Conservation (phyloP, 2,113 vertebrate genomes). For the Aramus guarauna region DNA sequence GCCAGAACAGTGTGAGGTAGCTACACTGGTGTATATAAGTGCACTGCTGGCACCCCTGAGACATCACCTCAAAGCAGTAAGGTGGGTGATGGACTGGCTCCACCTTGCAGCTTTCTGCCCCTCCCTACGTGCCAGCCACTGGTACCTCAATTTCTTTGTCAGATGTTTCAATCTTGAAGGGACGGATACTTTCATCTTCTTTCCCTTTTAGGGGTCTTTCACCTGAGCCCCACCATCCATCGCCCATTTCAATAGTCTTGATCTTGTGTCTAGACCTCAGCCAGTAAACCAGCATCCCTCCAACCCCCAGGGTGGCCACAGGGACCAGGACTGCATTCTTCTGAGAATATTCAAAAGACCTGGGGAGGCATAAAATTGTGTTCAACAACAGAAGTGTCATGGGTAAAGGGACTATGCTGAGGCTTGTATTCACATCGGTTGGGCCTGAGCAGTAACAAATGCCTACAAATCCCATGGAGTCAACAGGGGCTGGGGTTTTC, state of each 20-base stretch:
- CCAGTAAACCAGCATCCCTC: slow-evolving; percentile 75
- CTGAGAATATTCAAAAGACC: slow-evolving; percentile 50
- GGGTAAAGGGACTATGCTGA: background rate
- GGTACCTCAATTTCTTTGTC: slow-evolving; percentile 79
- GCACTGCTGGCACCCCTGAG: background rate
- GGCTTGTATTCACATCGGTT: background rate
- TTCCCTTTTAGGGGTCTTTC: slow-evolving; percentile 30
- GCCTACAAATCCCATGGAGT: background rate
- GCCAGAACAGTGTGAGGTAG: background rate
- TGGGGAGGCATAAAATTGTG: background rate
- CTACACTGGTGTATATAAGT: background rate
- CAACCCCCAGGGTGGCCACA: slow-evolving; percentile 58
- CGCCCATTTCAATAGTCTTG: slow-evolving; percentile 75
- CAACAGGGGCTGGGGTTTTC: background rate
- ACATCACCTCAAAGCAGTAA: background rate
- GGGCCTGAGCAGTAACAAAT: background rate
- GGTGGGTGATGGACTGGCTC: background rate
- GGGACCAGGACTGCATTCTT: slow-evolving; percentile 65
- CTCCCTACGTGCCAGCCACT: background rate
- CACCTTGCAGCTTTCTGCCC: background rate
- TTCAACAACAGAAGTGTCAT: background rate
- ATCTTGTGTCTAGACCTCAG: slow-evolving; percentile 54
- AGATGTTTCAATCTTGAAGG: slow-evolving; percentile 76
- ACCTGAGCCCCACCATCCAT: slow-evolving; percentile 86
- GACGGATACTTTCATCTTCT: slow-evolving; percentile 73